A percentile compares a stretch with the other conserved stretches of the same genome.
Conservation (phyloP, 2,888 invertebrate genomes). For the Nysson spinosus region DNA sequence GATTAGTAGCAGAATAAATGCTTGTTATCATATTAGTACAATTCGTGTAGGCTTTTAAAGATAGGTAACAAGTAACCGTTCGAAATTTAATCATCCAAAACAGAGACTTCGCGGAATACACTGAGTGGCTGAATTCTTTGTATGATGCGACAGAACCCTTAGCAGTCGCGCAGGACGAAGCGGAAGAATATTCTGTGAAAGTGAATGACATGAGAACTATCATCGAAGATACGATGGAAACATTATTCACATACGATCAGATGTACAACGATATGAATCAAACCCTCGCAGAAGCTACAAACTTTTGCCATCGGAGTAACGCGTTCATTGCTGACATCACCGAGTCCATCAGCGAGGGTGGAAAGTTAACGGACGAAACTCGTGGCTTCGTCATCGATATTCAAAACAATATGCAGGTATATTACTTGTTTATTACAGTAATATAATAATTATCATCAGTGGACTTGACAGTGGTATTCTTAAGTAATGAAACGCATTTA, state of each 20-base stretch:
- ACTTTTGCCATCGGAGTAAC: conserved; percentile 59
- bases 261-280: conserved; percentile 67
- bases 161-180: conserved; percentile 50
- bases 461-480: no score
- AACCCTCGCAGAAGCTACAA: conserved; percentile 56
- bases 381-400: conserved; percentile 79
- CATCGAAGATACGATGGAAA: conserved; percentile 69
- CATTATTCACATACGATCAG: conserved; percentile 69
- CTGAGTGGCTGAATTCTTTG: conserved; percentile 68
- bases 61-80: background rate
- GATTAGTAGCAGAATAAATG: background rate
- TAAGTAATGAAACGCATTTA: no score
- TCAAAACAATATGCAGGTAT: conserved; percentile 77
- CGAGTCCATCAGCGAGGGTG: conserved; percentile 78
- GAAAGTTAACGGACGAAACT: conserved; percentile 78
- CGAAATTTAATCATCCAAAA: conserved; percentile 7
- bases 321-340: conserved; percentile 76
- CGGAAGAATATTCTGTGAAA: conserved; percentile 60
- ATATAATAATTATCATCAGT: no score
- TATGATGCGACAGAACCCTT: conserved; percentile 66
- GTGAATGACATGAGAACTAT: conserved; percentile 61
- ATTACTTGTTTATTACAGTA: no score
- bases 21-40: background rate
- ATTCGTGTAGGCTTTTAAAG: background rate
- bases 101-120: conserved; percentile 64